These are phyloP conservation scores for Diorhabda carinulata DNA, from an alignment of 1,140 invertebrate species.

Conservation along the genomic window DNA sequence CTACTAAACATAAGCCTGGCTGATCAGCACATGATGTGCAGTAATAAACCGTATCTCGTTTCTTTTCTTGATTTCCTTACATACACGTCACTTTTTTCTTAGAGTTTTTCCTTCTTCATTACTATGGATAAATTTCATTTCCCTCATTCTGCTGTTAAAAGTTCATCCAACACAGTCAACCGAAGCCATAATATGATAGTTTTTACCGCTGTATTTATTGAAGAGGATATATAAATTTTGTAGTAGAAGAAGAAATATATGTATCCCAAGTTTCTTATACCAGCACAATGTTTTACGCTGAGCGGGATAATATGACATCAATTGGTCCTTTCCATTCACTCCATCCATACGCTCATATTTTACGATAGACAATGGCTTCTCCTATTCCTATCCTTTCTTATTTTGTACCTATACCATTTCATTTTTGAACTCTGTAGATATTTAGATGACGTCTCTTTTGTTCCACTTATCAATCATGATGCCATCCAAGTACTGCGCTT, in stretches of 20 bases:
- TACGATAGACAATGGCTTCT: too few relatives aligned
- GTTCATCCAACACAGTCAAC: neutral
- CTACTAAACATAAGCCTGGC: too few relatives aligned
- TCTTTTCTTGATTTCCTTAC: neutral
- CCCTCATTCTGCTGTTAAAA: neutral
- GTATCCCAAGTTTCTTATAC: constrained; percentile 23
- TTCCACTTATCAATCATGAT: neutral
- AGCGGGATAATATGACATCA: constrained; percentile 23
- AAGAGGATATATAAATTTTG: constrained; percentile 11
- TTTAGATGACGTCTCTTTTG: neutral
- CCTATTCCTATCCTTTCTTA: too few relatives aligned
- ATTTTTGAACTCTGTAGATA: neutral
- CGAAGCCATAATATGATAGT: constrained; percentile 13
- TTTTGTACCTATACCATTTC: neutral
- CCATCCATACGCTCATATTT: constrained; percentile 12
- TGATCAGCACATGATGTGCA: neutral
- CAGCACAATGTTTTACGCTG: constrained; percentile 23
- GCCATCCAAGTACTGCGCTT: neutral
- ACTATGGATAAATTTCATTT: neutral
- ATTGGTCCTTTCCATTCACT: constrained; percentile 22
- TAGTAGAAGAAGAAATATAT: constrained; percentile 18
- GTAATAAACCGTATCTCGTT: constrained; percentile 5
- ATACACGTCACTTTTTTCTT: neutral
- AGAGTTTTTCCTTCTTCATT: neutral
- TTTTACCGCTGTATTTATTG: constrained; percentile 5